These are phyloP conservation scores for Phyllostomus discolor DNA, from an alignment of 2,113 vertebrate genomes.

Conservation along the genomic window DNA sequence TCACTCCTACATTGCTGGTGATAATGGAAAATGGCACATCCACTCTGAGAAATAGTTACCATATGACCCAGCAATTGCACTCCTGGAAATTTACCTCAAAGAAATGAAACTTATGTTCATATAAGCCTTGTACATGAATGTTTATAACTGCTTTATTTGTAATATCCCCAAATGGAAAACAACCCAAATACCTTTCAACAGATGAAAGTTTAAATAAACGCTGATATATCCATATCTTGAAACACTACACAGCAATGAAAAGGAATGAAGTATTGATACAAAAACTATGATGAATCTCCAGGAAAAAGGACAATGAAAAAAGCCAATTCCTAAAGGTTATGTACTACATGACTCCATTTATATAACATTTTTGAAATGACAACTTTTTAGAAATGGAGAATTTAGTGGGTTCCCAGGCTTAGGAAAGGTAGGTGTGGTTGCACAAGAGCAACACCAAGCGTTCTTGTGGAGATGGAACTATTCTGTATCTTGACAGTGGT, in stretches of 20 bases:
- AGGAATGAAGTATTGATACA: background rate
- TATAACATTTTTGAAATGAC: background rate
- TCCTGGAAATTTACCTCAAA: background rate
- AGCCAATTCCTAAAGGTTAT: background rate
- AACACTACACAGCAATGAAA: background rate
- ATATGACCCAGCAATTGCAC: background rate
- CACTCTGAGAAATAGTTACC: background rate
- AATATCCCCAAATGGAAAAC: background rate
- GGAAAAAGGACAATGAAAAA: background rate
- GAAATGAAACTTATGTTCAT: background rate
- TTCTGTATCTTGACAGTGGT: background rate
- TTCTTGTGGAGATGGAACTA: background rate
- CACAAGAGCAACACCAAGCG: background rate
- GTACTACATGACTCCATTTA: background rate
- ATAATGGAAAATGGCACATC: background rate
- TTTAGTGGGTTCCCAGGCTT: background rate
- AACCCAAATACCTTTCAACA: background rate
- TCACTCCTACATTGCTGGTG: background rate
- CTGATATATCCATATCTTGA: background rate
- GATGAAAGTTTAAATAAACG: background rate
- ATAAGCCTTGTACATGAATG: background rate
- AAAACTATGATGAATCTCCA: background rate
- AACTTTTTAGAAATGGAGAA: background rate
- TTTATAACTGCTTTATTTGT: background rate
- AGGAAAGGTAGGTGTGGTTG: background rate